phyloP scores from a whole-genome alignment of 2,888 invertebrate species.

The Sesia apiformis region DNA sequence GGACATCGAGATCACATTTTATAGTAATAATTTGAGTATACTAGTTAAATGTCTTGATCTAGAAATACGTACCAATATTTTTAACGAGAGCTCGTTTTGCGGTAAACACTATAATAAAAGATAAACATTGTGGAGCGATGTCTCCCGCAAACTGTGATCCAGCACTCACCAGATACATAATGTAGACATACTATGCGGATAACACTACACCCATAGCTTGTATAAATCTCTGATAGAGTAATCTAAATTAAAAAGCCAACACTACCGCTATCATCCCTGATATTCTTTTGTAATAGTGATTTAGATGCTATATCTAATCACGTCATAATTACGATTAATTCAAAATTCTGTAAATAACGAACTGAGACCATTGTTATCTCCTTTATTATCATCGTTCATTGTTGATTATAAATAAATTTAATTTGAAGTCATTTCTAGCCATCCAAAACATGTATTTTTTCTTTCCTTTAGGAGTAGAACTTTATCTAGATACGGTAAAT shows the following conservation, averaged over 20 bases:
- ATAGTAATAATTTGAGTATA: constrained; percentile 25
- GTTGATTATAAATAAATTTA: no score
- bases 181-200: not conserved
- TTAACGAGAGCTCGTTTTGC: not conserved
- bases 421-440: no score
- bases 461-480: not conserved
- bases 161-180: not conserved
- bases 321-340: no score
- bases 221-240: constrained; percentile 57
- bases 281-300: constrained; percentile 31
- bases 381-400: no score
- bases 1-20: constrained; percentile 52
- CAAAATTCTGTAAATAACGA: not conserved
- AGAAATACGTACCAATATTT: no score
- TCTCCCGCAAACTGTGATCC: not conserved
- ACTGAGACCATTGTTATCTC: no score
- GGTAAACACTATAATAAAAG: not conserved
- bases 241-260: constrained; percentile 52
- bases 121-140: not conserved
- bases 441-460: no score
- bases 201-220: constrained; percentile 49
- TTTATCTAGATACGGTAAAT: not conserved
- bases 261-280: constrained; percentile 55
- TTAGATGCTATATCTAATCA: constrained; percentile 12
- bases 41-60: constrained; percentile 9